These are phyloP conservation scores for Heteractis magnifica DNA, from an alignment of 92 coral and sea anemone species.

Conservation along the genomic window DNA sequence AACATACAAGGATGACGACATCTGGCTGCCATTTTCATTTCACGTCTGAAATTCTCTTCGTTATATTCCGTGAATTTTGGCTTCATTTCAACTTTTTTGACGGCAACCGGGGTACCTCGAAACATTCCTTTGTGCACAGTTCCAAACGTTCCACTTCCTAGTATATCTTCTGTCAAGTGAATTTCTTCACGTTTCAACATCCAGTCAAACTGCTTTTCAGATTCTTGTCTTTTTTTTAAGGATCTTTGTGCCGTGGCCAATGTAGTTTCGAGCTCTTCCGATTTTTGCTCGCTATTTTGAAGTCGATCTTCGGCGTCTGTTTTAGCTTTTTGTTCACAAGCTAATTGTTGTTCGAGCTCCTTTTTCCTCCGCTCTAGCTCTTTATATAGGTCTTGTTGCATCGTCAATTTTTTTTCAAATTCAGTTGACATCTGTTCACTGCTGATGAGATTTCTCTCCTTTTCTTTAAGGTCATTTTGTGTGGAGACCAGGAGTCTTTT, in stretches of 20 bases:
- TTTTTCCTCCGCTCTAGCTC: background rate
- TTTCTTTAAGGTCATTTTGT: background rate
- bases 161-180: background rate
- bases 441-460: background rate
- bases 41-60: slow-evolving; percentile 52
- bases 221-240: background rate
- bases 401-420: background rate
- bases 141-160: background rate
- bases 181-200: background rate
- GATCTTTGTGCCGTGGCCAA: background rate
- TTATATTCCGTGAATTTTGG: background rate
- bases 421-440: background rate
- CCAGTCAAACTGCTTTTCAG: background rate
- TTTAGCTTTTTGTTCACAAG: background rate
- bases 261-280: background rate
- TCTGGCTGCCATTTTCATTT: slow-evolving; percentile 78
- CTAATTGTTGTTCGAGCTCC: background rate
- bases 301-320: background rate
- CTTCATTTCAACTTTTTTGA: background rate
- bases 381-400: background rate
- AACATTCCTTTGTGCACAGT: background rate
- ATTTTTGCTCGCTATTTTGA: background rate
- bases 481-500: background rate
- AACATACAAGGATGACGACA: slow-evolving; percentile 74
- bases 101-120: background rate